Evolutionary conservation across 2,113 vertebrate genomes (phyloP), one percentile per base, ranked within the genome.

Genomic region (Eretmochelys imbricata): DNA sequence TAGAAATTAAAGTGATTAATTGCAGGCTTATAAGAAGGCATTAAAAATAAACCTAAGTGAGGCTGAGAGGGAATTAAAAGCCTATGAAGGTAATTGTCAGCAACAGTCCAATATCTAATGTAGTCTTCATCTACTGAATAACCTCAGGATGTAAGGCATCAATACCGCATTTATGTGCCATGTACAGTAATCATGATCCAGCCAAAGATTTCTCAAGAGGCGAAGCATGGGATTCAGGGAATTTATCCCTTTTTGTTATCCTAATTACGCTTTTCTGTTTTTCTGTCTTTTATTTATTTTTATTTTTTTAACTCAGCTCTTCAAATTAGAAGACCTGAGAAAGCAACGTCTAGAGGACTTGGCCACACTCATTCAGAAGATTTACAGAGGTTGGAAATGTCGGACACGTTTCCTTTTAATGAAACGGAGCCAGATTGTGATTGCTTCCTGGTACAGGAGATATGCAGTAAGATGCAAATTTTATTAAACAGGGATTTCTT

Each of bases 311-410:
- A 29, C 22, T 17, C 90, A 99, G 99, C 98, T 99, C 83, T 99
- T 99, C 98, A 99, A 98, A 91, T 97, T 99, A 72, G 99, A 99
- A 98, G 99, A 99, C 84, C 97, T 98, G 92, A 98, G 99, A 93
- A 99, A 98, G 96, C 98, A 98, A 51, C 98, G 99, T 25, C 96
- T 99, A 59, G 98, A 99, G 89, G 99, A 99, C 96, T 97, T 99
- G 91, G 99, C 99, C 84, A 98, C 99, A 0, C 99, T 99, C 50
- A 99, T 99, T 96, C 99, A 98, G 97, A 99, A 99, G 98, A 99
- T 99, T 97, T 99, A 99, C 93, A 98, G 99, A 14, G 99, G 99
- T 1, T 99, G 99, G 99, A 99, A 99, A 95, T 99, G 99, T 85
- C 99, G 99, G 81, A 99, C 97, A 6, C 98, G 97, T 83, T 99